Evolutionary conservation across 2,888 invertebrate species (phyloP).

Genomic region (Panopea generosa): DNA sequence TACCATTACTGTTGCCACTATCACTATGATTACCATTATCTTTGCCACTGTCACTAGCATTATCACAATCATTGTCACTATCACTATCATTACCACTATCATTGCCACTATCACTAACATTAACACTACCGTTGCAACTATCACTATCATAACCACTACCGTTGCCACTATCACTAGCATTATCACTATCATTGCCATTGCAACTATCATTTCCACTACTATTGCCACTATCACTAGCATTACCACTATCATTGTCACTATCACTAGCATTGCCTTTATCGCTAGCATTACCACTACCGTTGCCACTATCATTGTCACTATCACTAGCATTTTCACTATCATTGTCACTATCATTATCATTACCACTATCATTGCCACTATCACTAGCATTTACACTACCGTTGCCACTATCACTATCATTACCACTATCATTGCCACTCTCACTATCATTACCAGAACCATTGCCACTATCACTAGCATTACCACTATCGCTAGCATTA

Average conservation of each 20-base stretch:
- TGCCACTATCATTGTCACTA: neutral
- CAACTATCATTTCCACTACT: neutral
- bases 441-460: no score
- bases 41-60: no score
- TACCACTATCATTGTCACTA: neutral
- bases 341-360: no score
- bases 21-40: no score
- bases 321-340: no score
- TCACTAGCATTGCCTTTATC: neutral
- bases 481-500: no score
- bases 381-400: no score
- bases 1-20: no score
- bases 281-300: neutral
- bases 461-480: no score
- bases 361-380: no score
- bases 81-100: neutral
- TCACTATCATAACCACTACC: neutral
- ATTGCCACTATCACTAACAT: neutral
- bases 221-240: neutral
- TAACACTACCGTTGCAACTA: neutral
- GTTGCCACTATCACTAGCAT: neutral
- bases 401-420: no score
- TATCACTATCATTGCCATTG: neutral
- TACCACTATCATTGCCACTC: no score
- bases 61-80: neutral